These are phyloP conservation scores for Chloroceryle amazona DNA, from an alignment of 2,797 vertebrate species.

Conservation along the genomic window DNA sequence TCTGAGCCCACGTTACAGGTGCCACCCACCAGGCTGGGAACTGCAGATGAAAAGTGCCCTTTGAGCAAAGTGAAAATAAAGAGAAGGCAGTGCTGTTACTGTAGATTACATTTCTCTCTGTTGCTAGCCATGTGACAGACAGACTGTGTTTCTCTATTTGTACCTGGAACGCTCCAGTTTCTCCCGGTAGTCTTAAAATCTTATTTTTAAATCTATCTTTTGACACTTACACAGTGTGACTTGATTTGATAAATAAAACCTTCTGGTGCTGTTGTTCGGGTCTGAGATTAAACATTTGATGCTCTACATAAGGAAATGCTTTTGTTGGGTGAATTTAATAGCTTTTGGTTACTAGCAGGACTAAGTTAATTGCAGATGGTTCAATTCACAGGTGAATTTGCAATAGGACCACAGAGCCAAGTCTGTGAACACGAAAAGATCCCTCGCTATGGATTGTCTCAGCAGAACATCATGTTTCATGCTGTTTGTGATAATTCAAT, in stretches of 20 bases:
- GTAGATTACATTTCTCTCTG: constrained; percentile 68
- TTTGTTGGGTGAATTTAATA: constrained; percentile 20
- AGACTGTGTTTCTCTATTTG: constrained; percentile 66
- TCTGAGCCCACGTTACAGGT: neutral
- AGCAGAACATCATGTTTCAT: neutral
- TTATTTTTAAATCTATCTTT: constrained; percentile 72
- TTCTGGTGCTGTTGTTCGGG: constrained; percentile 41
- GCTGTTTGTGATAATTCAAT: constrained; percentile 37
- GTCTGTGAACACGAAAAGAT: constrained; percentile 3
- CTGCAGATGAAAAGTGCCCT: constrained; percentile 31
- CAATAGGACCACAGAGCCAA: neutral
- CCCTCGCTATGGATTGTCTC: neutral
- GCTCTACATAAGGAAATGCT: constrained; percentile 39
- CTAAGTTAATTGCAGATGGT: constrained; percentile 31
- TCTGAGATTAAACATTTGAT: constrained; percentile 59
- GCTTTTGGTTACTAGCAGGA: neutral
- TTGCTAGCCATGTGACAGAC: constrained; percentile 71
- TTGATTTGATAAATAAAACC: constrained; percentile 74
- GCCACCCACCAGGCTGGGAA: constrained; percentile 8
- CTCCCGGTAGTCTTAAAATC: constrained; percentile 52
- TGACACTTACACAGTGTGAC: constrained; percentile 59
- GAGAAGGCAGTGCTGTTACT: constrained; percentile 41
- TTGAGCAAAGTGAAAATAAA: constrained; percentile 58
- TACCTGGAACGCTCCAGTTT: constrained; percentile 69
- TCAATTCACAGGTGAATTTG: constrained; percentile 28